A percentile compares a stretch with the other conserved stretches of the same genome.
Conservation (phyloP, 64 coral and sea anemone genomes). For the Actinia equina region DNA sequence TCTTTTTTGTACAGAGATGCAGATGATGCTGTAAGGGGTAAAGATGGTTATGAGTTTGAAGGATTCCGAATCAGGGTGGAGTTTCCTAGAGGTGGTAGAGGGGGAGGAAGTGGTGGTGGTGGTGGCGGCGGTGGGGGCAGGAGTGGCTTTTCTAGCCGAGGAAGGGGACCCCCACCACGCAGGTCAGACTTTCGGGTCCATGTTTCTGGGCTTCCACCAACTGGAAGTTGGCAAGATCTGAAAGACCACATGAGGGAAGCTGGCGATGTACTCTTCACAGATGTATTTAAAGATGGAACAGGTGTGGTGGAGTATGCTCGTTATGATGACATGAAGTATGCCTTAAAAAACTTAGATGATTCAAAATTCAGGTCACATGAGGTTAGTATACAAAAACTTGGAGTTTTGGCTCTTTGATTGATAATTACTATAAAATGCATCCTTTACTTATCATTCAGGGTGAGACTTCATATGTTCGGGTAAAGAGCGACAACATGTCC, state of each 20-base stretch:
- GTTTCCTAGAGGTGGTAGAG: conserved; percentile 72
- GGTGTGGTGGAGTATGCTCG: conserved; percentile 91
- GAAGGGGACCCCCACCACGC: conserved; percentile 71
- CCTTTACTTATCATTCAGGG: conserved; percentile 39
- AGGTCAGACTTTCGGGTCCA: conserved; percentile 83
- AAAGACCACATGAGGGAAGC: conserved; percentile 99
- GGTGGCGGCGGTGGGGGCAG: conserved; percentile 63
- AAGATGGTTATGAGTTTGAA: conserved; percentile 97
- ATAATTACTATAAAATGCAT: neutral
- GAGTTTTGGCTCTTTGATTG: too few relatives aligned
- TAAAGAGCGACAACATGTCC: conserved; percentile 73
- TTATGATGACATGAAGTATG: conserved; percentile 92
- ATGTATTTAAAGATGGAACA: conserved; percentile 96
- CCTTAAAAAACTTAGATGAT: conserved; percentile 89
- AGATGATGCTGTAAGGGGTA: conserved; percentile 94
- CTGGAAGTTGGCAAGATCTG: conserved; percentile 98
- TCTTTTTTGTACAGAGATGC: conserved; percentile 65
- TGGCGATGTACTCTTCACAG: conserved; percentile 97
- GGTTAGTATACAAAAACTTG: conserved; percentile 22
- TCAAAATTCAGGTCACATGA: conserved; percentile 96
- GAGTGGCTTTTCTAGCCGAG: conserved; percentile 48
- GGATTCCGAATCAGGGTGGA: conserved; percentile 86
- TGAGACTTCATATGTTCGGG: conserved; percentile 89
- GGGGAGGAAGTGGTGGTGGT: conserved; percentile 60
- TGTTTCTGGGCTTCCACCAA: conserved; percentile 91